A percentile compares a stretch with the other conserved stretches of the same genome.
Evolutionary conservation across 2,797 vertebrate genomes (phyloP).

Genomic region (Hoplostethus mediterraneus): DNA sequence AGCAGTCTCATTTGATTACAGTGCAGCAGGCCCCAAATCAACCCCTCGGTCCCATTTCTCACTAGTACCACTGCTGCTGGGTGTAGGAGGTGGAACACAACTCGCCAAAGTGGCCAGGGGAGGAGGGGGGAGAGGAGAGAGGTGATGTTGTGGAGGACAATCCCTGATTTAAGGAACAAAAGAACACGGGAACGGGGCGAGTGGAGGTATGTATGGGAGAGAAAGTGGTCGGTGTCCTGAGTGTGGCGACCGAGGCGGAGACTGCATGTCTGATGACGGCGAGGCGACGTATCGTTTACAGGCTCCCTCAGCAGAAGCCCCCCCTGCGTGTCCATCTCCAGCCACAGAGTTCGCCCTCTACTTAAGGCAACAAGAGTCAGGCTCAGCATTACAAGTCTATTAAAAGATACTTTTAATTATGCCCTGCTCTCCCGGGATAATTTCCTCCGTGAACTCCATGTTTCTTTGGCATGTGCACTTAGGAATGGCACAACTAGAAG

Average conservation of each 20-base stretch:
- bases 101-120: constrained; percentile 68
- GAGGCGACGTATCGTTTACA: constrained; percentile 82
- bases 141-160: constrained; percentile 61
- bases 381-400: constrained; percentile 83
- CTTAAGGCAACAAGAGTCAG: constrained; percentile 82
- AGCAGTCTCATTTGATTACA: constrained; percentile 84
- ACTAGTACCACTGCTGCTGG: constrained; percentile 55
- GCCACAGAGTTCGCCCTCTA: constrained; percentile 80
- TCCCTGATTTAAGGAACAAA: constrained; percentile 74
- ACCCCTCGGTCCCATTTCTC: constrained; percentile 66
- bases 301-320: constrained; percentile 77
- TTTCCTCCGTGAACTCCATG: constrained; percentile 72
- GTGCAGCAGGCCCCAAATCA: constrained; percentile 76
- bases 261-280: constrained; percentile 83
- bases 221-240: constrained; percentile 56
- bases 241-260: constrained; percentile 77
- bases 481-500: constrained; percentile 80
- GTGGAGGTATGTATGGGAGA: constrained; percentile 54
- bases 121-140: constrained; percentile 43
- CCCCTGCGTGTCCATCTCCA: constrained; percentile 74
- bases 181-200: constrained; percentile 57
- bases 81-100: constrained; percentile 74
- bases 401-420: constrained; percentile 83
- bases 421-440: constrained; percentile 72
- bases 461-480: constrained; percentile 81